Evolutionary conservation across 2,113 vertebrate species (phyloP), one percentile per base, ranked within the genome.

Genomic region (Boleophthalmus pectinirostris): DNA sequence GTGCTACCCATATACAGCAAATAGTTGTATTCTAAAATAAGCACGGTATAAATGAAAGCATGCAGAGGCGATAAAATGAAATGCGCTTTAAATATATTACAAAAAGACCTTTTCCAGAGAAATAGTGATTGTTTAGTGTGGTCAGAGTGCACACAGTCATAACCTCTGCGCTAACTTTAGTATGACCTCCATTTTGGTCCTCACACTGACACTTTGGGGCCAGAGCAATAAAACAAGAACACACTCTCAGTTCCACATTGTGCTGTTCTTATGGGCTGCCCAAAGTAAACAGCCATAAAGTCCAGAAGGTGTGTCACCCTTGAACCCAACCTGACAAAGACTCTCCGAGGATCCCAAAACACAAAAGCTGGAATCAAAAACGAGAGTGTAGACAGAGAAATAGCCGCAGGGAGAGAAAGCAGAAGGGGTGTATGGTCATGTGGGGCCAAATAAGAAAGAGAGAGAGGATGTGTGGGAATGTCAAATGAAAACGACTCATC

Each of bases 281-380:
- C 86, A 87, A 87, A 56, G 68, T 49, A 88, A 92, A 90, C 87
- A 86, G 80, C 80, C 43, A 79, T 87, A 87, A 89, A 83, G 77
- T 85, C 81, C 83, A 89, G 83, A 85, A 84, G 78, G 78, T 86
- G 86, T 79, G 81, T 86, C 70, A 77, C 82, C 81, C 84, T 88
- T 78, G 46, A 78, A 70, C 78, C 83, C 66, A 47, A 88, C 76
- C 88, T 83, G 87, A 87, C 75, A 69, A 38, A 70, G 66, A 72
- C 68, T 76, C 83, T 82, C 73, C 7, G 70, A 78, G 74, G 78
- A 88, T 38, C 18, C 74, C 68, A 85, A 86, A 84, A 82, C 16
- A 77, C 74, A 77, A 68, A 86, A 70, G 60, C 74, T 69, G 33
- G 63, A 82, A 68, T 69, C 72, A 63, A 82, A 79, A 85, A 82